Conservation (phyloP, 1,140 invertebrate species). For the Paralvinella palmiformis region DNA sequence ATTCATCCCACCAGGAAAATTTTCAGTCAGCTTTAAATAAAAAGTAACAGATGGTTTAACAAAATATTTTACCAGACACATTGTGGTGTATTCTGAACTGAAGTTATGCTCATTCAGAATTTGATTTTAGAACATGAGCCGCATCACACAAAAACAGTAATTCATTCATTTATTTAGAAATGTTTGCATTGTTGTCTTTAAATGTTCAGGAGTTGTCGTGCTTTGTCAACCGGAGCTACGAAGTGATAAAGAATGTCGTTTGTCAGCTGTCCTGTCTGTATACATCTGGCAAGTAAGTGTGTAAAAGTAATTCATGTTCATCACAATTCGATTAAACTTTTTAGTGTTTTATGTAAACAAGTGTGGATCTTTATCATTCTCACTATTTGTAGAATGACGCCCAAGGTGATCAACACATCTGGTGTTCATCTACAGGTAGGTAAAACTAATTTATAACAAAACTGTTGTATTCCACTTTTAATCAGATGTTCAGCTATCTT, state of each 20-base stretch:
- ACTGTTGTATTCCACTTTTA: background rate
- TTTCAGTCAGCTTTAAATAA: too few species aligned
- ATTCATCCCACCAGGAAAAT: too few species aligned
- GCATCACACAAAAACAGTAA: too few species aligned
- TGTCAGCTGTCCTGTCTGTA: conserved; percentile 63
- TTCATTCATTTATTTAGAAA: too few species aligned
- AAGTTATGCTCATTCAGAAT: too few species aligned
- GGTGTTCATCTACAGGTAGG: conserved; percentile 54
- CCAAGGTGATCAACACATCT: conserved; percentile 9
- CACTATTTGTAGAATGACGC: conserved; percentile 26
- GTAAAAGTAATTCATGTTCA: too few species aligned
- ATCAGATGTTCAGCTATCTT: background rate
- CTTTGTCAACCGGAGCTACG: conserved; percentile 63
- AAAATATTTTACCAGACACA: too few species aligned
- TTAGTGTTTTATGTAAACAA: too few species aligned
- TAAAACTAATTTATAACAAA: background rate
- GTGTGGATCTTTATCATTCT: background rate
- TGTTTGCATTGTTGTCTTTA: background rate
- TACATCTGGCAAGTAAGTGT: conserved; percentile 26
- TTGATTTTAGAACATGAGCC: too few species aligned
- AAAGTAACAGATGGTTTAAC: too few species aligned
- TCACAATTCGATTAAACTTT: too few species aligned
- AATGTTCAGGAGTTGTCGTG: conserved; percentile 57
- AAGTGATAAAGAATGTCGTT: conserved; percentile 61
- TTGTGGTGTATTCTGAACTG: too few species aligned